These are phyloP conservation scores for Tetanocera ferruginea DNA, from an alignment of 2,888 invertebrate species.

Conservation along the genomic window DNA sequence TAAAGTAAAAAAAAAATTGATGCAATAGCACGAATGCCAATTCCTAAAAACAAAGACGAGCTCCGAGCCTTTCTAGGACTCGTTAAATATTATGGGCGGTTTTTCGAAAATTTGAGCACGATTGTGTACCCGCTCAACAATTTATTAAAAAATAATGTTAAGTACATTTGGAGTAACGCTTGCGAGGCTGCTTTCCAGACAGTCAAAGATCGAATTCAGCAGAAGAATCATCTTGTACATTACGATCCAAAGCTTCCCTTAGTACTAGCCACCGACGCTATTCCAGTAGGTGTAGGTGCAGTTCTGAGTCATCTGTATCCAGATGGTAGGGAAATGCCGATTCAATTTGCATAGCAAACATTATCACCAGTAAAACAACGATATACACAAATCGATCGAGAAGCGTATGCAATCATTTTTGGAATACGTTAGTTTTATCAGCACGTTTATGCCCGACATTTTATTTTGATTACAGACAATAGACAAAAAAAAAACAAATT, in stretches of 20 bases:
- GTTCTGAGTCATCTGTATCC: conserved; percentile 58
- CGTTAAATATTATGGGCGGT: conserved; percentile 58
- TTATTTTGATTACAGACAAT: conserved; percentile 55
- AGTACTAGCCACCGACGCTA: conserved; percentile 53
- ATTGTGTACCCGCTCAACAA: conserved; percentile 54
- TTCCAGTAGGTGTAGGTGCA: conserved; percentile 53
- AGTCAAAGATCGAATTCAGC: conserved; percentile 48
- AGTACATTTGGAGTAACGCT: conserved; percentile 50
- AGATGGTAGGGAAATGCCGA: conserved; percentile 62
- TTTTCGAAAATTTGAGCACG: conserved; percentile 53
- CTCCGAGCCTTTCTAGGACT: conserved; percentile 54
- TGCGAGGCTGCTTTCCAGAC: conserved; percentile 52
- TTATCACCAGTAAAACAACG: conserved; percentile 49
- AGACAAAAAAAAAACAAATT: too few relatives aligned
- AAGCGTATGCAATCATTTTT: conserved; percentile 61
- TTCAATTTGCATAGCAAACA: conserved; percentile 60
- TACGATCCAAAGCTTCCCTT: conserved; percentile 53
- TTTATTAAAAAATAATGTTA: conserved; percentile 47
- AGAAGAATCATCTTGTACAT: conserved; percentile 49
- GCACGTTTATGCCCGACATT: conserved; percentile 63
- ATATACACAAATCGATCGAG: conserved; percentile 55
- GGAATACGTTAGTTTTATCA: conserved; percentile 63
- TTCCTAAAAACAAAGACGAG: conserved; percentile 50
- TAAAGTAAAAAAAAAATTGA: conserved; percentile 54
- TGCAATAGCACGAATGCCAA: conserved; percentile 51